Percentiles rank a stretch among this genome's conserved stretches.
Evolutionary conservation across 2,113 vertebrate genomes (phyloP).

Genomic region (Sorex araneus): DNA sequence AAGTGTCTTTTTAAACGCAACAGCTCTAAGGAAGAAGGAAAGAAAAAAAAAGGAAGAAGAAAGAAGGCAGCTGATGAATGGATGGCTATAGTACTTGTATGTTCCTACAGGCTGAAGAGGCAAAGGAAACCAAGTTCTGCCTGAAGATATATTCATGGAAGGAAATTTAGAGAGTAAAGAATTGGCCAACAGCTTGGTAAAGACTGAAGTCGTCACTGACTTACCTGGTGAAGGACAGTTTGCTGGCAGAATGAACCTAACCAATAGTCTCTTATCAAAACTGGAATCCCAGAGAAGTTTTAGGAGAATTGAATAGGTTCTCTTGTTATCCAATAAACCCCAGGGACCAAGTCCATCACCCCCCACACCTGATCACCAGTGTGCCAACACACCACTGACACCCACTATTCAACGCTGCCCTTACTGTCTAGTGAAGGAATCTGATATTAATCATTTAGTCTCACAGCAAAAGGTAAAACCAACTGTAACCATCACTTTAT

Average conservation of each 20-base stretch:
- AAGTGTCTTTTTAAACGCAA: neutral
- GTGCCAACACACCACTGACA: neutral
- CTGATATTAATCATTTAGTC: neutral
- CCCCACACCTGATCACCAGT: neutral
- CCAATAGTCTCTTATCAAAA: conserved; percentile 40
- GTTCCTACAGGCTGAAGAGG: neutral
- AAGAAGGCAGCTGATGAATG: neutral
- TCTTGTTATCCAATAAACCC: neutral
- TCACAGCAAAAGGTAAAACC: conserved; percentile 5
- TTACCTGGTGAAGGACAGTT: conserved; percentile 54
- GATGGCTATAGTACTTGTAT: neutral
- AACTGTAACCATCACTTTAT: neutral
- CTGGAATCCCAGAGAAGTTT: neutral
- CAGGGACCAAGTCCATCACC: neutral
- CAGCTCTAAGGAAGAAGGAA: neutral
- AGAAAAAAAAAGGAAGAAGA: neutral
- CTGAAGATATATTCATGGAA: neutral
- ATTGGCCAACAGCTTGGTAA: conserved; percentile 38
- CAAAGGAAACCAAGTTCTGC: neutral
- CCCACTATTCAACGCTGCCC: neutral
- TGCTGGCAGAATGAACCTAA: conserved; percentile 12
- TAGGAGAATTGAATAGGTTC: neutral
- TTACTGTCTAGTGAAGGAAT: neutral
- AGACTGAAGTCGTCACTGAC: conserved; percentile 37
- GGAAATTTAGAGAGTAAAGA: conserved; percentile 28